Percentiles rank a stretch among this genome's conserved stretches.
These are phyloP conservation scores for Cheilosia pagana DNA, from an alignment of 2,888 invertebrate genomes.

Conservation along the genomic window DNA sequence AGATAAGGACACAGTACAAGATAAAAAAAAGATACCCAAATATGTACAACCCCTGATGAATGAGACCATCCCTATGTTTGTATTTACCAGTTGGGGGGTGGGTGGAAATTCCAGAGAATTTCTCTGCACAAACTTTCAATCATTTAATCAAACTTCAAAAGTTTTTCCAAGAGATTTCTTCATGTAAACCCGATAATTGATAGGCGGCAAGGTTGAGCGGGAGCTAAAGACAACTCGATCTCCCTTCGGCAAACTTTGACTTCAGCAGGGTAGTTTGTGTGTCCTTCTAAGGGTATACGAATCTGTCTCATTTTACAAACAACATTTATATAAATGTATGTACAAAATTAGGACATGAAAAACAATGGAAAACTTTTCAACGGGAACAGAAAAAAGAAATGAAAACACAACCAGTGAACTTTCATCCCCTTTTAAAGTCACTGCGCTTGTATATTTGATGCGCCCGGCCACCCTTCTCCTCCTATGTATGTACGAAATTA, in stretches of 20 bases:
- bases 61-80: neutral
- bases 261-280: slow-evolving; percentile 39
- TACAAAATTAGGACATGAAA: slow-evolving; percentile 58
- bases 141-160: slow-evolving; percentile 74
- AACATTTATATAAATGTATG: slow-evolving; percentile 5
- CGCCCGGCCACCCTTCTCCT: neutral
- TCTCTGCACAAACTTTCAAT: slow-evolving; percentile 51
- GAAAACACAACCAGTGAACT: slow-evolving; percentile 47
- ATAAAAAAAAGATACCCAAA: slow-evolving; percentile 32
- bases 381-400: neutral
- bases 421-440: slow-evolving; percentile 59
- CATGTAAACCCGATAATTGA: slow-evolving; percentile 68
- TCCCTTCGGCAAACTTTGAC: slow-evolving; percentile 37
- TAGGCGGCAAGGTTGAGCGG: neutral
- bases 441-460: slow-evolving; percentile 49
- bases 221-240: neutral
- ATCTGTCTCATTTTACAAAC: slow-evolving; percentile 9
- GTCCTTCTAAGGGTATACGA: neutral
- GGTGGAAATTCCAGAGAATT: slow-evolving; percentile 40
- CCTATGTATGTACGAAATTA: slow-evolving; percentile 42
- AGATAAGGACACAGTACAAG: neutral
- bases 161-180: slow-evolving; percentile 73
- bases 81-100: neutral
- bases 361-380: slow-evolving; percentile 49
- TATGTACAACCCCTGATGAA: slow-evolving; percentile 7